Percentiles rank a stretch among this genome's conserved stretches.
These are phyloP conservation scores for Cydia pomonella DNA, from an alignment of 1,140 invertebrate species.

Conservation along the genomic window DNA sequence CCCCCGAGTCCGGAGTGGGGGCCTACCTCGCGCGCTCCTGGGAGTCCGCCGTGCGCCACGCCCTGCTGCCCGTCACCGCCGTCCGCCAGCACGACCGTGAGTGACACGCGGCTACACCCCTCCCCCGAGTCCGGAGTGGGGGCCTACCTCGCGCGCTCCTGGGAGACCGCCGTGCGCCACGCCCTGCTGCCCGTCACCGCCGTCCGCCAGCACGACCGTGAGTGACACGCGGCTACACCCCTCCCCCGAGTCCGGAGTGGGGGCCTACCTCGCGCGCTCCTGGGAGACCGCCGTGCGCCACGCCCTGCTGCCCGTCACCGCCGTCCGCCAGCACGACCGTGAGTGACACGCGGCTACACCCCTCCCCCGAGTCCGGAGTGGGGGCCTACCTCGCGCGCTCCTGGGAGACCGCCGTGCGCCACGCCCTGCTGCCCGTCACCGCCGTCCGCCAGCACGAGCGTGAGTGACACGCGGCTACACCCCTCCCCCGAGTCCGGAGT, in stretches of 20 bases:
- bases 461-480: slow-evolving; percentile 54
- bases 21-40: slow-evolving; percentile 94
- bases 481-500: slow-evolving; percentile 89
- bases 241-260: slow-evolving; percentile 90
- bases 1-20: slow-evolving; percentile 91
- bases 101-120: slow-evolving; percentile 65
- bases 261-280: slow-evolving; percentile 92
- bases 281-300: slow-evolving; percentile 98
- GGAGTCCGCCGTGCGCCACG: slow-evolving; percentile 96
- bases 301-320: slow-evolving; percentile 95
- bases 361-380: slow-evolving; percentile 89
- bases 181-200: slow-evolving; percentile 95
- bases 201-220: slow-evolving; percentile 10
- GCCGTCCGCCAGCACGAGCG: slow-evolving; percentile 2
- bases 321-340: slow-evolving; percentile 8
- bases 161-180: slow-evolving; percentile 96
- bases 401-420: slow-evolving; percentile 96
- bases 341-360: slow-evolving; percentile 53
- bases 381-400: slow-evolving; percentile 93
- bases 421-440: slow-evolving; percentile 97
- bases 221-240: slow-evolving; percentile 55
- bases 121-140: slow-evolving; percentile 91
- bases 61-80: slow-evolving; percentile 94
- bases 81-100: slow-evolving; percentile 4
- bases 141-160: slow-evolving; percentile 93